A percentile compares a stretch with the other conserved stretches of the same genome.
Conservation (phyloP, 2,113 vertebrate genomes). For the Brevimyrus niger region DNA sequence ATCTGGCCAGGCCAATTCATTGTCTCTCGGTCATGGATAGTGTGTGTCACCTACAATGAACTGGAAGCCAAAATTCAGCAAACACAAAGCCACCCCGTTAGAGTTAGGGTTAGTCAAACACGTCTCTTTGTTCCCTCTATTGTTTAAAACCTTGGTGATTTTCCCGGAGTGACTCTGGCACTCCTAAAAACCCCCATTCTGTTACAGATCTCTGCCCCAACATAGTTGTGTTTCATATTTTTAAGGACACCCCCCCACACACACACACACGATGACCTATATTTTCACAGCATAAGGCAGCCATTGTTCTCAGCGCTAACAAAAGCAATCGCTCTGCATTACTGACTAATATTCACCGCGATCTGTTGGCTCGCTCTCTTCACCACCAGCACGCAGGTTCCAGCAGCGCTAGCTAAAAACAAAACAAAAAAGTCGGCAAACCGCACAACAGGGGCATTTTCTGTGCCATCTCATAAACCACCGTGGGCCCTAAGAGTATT, state of each 20-base stretch:
- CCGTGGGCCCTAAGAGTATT: neutral
- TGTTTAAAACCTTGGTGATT: neutral
- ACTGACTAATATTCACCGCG: constrained; percentile 43
- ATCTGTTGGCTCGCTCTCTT: constrained; percentile 35
- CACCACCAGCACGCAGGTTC: constrained; percentile 35
- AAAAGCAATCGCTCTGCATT: neutral
- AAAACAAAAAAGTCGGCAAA: neutral
- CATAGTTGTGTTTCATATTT: neutral
- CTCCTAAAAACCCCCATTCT: neutral
- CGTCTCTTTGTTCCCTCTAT: neutral
- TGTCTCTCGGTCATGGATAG: neutral
- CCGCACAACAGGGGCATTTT: neutral
- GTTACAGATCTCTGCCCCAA: neutral
- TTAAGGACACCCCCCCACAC: neutral
- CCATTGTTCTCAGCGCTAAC: neutral
- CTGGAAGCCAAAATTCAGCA: neutral
- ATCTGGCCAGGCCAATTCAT: neutral
- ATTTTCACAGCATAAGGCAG: neutral
- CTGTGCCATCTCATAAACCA: neutral
- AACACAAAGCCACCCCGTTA: neutral
- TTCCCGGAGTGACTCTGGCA: neutral
- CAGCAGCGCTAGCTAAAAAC: constrained; percentile 7
- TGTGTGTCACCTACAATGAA: neutral
- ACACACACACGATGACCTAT: neutral
- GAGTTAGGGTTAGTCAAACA: neutral